Evolutionary conservation across 2,797 vertebrate species (phyloP).

Genomic region (Phyllotis vaccarum): DNA sequence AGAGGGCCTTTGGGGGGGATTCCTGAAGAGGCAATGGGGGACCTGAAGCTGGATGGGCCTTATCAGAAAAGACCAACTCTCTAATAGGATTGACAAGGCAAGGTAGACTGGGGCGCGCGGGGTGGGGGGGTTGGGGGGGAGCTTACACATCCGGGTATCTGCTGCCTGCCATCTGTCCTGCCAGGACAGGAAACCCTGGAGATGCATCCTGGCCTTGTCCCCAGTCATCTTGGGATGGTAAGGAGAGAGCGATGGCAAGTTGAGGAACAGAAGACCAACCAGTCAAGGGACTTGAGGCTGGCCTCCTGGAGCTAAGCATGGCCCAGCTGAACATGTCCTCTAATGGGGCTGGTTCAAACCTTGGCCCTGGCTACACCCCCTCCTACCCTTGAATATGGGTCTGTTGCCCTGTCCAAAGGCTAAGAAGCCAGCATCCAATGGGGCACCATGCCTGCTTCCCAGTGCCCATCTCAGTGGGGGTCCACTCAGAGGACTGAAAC

Average conservation of each 20-base stretch:
- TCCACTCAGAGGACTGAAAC: not conserved
- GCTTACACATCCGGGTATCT: not conserved
- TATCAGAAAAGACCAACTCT: not conserved
- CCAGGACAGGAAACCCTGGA: not conserved
- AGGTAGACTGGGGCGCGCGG: too few relatives aligned
- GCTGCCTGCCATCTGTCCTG: not conserved
- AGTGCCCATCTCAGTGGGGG: not conserved
- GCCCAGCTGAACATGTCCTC: not conserved
- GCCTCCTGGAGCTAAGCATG: not conserved
- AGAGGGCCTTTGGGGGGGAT: not conserved
- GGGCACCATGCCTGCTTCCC: not conserved
- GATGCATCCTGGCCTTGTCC: not conserved
- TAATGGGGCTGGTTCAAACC: not conserved
- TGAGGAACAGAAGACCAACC: not conserved
- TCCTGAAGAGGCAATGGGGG: not conserved
- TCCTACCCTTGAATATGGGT: constrained; percentile 3
- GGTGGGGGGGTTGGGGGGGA: not conserved
- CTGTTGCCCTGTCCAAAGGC: constrained; percentile 1
- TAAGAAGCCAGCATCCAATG: not conserved
- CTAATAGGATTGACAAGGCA: not conserved
- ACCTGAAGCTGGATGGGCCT: not conserved
- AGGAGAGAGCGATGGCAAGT: not conserved
- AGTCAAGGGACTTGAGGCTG: not conserved
- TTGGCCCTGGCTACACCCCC: not conserved
- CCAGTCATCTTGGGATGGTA: not conserved